Base-by-base conservation (phyloP, 64 coral and sea anemone species). In the Actinia equina region DNA sequence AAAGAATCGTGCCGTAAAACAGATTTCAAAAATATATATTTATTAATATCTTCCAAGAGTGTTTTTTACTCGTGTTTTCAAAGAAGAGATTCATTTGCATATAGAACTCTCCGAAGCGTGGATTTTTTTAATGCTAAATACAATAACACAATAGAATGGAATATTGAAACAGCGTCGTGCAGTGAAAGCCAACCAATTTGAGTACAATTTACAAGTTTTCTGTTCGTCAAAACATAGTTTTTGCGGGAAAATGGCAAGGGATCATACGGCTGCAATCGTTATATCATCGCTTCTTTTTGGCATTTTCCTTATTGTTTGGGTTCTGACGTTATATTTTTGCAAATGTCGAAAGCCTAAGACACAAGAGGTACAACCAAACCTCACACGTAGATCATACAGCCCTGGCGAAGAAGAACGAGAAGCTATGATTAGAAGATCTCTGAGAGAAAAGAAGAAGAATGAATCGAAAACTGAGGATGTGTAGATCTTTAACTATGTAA, bases 391-490 rank as follows among this genome's bases (percentile, higher is more conserved):
- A 9, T 19, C 42, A 1, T 81, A 81, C 22, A 49, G 4, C 6
- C 78, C 78, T n/a, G 78, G 27, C 3, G 43, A 44, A 19, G 78
- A 81, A 44, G 78, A 81, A n/a, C 12, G 78, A 81, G 42, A 81
- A 49, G 78, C 78, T 4, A 81, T 81, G 78, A 52, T 81, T 2
- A 44, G 78, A 49, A 43, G 44, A 81, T 81, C 78, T 49, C 8
- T 81, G 4, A 17, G 78, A 16, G 44, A 81, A 11, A 52, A 81
- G 12, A 49, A 81, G 22, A 81, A 81, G 15, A 81, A 49, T 6
- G 78, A 81, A 4, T 20, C 42, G 7, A 20, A 51, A 52, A 81
- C 5, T n/a, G 16, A 7, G 18, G 69, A 74, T 12, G 69, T 74
- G 8, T 74, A 74, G 27, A 11, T 15, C 69, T 4, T 74, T 13